Evolutionary conservation across 1,140 invertebrate genomes (phyloP), one percentile per base, ranked within the genome.

Genomic region (Drosophila punjabiensis): DNA sequence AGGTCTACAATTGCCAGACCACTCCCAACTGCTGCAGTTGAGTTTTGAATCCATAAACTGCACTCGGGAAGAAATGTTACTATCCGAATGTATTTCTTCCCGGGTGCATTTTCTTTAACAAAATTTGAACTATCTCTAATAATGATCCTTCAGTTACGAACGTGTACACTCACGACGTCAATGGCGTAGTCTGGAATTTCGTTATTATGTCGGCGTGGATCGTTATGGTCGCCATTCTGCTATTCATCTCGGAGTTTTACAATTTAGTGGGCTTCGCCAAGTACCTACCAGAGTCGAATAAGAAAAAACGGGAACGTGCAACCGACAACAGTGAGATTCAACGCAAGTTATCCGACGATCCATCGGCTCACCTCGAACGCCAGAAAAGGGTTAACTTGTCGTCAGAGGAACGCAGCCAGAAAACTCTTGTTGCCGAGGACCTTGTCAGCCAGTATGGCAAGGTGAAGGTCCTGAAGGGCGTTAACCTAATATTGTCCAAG

Each of bases 11-110:
- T 0, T 91, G 87, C 53, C 1, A 55, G 0, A 32, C 13, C 5
- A 2, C 5, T 0, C 87, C 87, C 11, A 68, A 82, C 18, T 91
- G 87, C 59, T 88, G 88, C 80, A 33, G 87, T 91, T 87, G 43
- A 76, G 75, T 33, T 11, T 30, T 20, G 8, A 18, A 8, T 37
- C 24, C 37, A 24, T 61, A 9, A n/a, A 30, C 4, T 11, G 13
- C 24, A 50, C 14, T 35, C 28, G 9, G 33, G 39, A 30, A 9
- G 20, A 13, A 9, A 43, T 52, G 16, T 30, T 10, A 8, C 20
- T 14, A 24, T 4, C 11, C 4, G 1, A 13, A 9, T 37, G 7
- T 45, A 53, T 33, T 16, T 45, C 41, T 20, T 52, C 60, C 39
- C 53, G 32, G 4, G 53, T 30, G 32, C 41, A 3, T 7, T 13